phyloP scores from a whole-genome alignment of 2,888 invertebrate genomes.

The Megastigmus dorsalis region DNA sequence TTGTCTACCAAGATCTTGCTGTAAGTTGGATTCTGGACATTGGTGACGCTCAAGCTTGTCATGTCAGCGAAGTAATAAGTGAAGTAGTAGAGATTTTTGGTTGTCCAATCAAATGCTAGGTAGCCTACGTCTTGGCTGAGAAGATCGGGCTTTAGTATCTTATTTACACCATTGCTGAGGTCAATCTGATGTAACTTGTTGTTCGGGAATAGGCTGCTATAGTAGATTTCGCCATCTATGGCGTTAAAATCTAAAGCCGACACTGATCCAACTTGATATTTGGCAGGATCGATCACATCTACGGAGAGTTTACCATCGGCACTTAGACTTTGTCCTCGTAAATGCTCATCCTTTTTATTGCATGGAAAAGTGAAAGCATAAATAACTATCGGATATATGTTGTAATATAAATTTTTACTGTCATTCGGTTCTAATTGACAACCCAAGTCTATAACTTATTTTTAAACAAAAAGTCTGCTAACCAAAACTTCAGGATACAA shows the following conservation, averaged over 20 bases:
- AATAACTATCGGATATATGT: too few relatives aligned
- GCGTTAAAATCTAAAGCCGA: neutral
- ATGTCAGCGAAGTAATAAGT: constrained; percentile 29
- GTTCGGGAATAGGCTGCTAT: neutral
- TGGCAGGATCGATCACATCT: constrained; percentile 21
- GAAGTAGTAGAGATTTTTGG: constrained; percentile 45
- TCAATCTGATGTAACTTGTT: constrained; percentile 2
- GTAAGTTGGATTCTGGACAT: constrained; percentile 20
- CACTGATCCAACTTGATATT: neutral
- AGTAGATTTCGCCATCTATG: neutral
- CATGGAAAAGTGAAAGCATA: too few relatives aligned
- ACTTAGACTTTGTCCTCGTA: neutral
- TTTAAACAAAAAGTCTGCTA: too few relatives aligned
- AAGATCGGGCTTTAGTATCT: constrained; percentile 10
- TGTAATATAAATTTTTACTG: too few relatives aligned
- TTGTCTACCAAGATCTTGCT: constrained; percentile 25
- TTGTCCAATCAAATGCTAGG: constrained; percentile 38
- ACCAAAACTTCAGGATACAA: too few relatives aligned
- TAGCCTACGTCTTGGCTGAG: neutral
- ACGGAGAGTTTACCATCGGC: neutral
- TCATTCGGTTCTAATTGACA: too few relatives aligned
- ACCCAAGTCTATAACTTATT: too few relatives aligned
- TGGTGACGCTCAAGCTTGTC: constrained; percentile 23
- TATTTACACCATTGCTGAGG: neutral
- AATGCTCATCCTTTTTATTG: neutral